A percentile compares a stretch with the other conserved stretches of the same genome.
These are phyloP conservation scores for Telenomus remus DNA, from an alignment of 1,140 invertebrate species.

Conservation along the genomic window DNA sequence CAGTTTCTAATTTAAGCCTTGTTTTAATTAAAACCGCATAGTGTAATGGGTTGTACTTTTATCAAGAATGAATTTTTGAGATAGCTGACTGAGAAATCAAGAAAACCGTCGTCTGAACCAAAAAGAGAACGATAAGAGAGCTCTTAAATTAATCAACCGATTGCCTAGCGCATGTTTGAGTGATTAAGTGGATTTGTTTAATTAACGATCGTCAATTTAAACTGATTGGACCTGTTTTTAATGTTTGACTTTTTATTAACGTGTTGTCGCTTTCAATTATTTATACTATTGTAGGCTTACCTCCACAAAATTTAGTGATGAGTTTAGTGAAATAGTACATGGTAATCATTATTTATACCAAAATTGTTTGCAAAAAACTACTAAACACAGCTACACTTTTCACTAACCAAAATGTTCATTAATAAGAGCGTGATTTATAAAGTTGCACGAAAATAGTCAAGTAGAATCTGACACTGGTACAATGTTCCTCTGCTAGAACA, in stretches of 20 bases:
- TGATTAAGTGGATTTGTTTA: too few species aligned
- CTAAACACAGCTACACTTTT: slow-evolving; percentile 1
- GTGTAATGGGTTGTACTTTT: slow-evolving; percentile 22
- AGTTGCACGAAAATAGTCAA: slow-evolving; percentile 35
- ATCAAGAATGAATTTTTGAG: not conserved
- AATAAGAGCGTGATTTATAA: slow-evolving; percentile 26
- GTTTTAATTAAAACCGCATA: slow-evolving; percentile 27
- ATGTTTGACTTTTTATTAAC: too few species aligned
- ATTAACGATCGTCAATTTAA: too few species aligned
- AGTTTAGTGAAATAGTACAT: slow-evolving; percentile 17
- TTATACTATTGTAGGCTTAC: not conserved
- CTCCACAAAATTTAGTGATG: slow-evolving; percentile 6
- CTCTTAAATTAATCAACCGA: not conserved
- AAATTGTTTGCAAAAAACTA: slow-evolving; percentile 1
- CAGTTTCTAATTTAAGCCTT: slow-evolving; percentile 18
- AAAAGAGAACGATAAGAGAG: not conserved
- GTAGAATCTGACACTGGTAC: slow-evolving; percentile 18
- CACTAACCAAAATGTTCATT: slow-evolving; percentile 15
- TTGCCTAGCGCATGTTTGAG: too few species aligned
- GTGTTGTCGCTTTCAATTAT: too few species aligned
- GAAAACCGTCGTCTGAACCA: slow-evolving; percentile 4
- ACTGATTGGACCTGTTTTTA: too few species aligned
- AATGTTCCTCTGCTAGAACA: slow-evolving; percentile 11
- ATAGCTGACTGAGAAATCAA: slow-evolving; percentile 7
- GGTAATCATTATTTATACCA: not conserved